Evolutionary conservation across 2,113 vertebrate genomes (phyloP).

Genomic region (Ptyas mucosa): DNA sequence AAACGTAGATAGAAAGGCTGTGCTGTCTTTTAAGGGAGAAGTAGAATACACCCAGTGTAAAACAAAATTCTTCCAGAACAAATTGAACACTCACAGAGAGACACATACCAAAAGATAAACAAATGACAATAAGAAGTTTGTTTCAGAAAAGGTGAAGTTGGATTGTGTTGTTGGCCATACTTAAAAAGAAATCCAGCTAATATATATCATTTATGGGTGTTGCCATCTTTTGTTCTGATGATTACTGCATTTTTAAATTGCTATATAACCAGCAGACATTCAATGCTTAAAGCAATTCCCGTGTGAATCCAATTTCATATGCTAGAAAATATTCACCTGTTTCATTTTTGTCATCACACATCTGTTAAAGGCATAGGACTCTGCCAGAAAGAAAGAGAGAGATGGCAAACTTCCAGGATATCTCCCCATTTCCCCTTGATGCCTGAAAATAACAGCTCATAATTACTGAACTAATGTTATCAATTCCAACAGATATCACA

Average conservation of each 20-base stretch:
- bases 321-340: conserved; percentile 1
- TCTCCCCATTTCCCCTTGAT: conserved; percentile 41
- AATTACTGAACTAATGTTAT: conserved; percentile 79
- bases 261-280: background rate
- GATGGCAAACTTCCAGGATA: conserved; percentile 50
- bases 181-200: background rate
- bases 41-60: background rate
- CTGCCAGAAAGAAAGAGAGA: background rate
- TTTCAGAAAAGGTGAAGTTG: background rate
- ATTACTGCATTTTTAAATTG: background rate
- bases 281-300: background rate
- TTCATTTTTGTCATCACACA: conserved; percentile 12
- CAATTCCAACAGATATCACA: conserved; percentile 77
- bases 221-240: background rate
- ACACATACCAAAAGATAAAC: background rate
- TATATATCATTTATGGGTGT: background rate
- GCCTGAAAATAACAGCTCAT: conserved; percentile 71
- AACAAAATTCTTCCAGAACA: background rate
- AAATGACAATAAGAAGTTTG: background rate
- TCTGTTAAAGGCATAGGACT: conserved; percentile 11
- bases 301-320: background rate
- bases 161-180: background rate
- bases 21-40: background rate
- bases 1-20: background rate
- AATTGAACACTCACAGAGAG: background rate